Conservation (phyloP, 1,140 invertebrate species). For the Bombus balteatus region DNA sequence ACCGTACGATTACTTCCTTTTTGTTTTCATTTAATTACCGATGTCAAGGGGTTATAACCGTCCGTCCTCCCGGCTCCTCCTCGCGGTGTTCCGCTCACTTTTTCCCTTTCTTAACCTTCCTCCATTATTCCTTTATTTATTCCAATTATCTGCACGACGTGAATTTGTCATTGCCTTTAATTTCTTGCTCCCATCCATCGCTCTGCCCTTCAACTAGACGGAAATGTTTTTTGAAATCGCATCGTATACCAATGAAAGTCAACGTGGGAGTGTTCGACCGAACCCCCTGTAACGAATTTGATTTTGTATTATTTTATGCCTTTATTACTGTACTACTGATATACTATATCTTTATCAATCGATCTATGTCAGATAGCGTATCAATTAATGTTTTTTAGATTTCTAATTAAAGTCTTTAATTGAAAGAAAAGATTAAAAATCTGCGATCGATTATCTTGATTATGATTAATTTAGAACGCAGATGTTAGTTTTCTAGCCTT, state of each 20-base stretch:
- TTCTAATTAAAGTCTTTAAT: no score
- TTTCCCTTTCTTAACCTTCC: conserved; percentile 72
- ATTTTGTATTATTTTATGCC: no score
- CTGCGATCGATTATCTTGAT: neutral
- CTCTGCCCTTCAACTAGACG: neutral
- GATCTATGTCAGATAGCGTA: no score
- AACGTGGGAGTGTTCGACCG: no score
- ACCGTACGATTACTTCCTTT: conserved; percentile 82
- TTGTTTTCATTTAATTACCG: conserved; percentile 83
- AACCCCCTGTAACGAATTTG: no score
- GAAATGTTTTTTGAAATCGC: neutral
- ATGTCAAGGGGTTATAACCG: conserved; percentile 82
- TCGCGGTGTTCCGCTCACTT: conserved; percentile 62
- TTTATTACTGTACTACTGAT: no score
- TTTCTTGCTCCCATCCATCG: conserved; percentile 71
- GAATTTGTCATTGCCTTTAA: conserved; percentile 82
- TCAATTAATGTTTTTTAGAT: no score
- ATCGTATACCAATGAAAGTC: no score
- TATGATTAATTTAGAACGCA: no score
- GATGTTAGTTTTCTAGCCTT: no score
- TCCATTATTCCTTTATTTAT: conserved; percentile 83
- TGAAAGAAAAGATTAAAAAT: no score
- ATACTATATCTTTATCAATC: no score
- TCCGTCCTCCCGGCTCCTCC: conserved; percentile 32
- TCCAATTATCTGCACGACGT: conserved; percentile 82